Evolutionary conservation across 1,140 invertebrate species (phyloP), one percentile per base, ranked within the genome.

Genomic region (Tetragonula clypearis): DNA sequence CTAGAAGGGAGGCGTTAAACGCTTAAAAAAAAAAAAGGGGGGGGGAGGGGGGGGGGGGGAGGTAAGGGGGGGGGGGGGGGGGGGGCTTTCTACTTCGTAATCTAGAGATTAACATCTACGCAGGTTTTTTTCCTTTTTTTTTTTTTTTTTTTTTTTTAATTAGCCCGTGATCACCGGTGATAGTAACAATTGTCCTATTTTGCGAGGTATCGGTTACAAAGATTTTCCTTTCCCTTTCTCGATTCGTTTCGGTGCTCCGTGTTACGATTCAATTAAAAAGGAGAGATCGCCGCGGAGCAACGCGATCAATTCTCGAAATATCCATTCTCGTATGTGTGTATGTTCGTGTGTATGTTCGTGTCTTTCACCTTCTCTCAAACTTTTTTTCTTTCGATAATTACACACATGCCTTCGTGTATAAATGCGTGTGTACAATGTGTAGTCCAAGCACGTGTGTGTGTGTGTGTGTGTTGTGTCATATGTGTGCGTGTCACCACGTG

Each of bases 161-260:
- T 77, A 84, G 68, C 76, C 87, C 77, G 84, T 86, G 84, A 75
- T 80, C 71, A 74, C 62, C 84, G 58, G 79, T 8, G 41, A 71
- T 83, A 78, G 62, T 83, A 77, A 60, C 85, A 91, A 89, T 91
- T 91, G 83, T 89, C 87, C 79, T 88, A 88, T 88, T 91, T 89
- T 91, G 90, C 90, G 90, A 91, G 90, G 90, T 91, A 91, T 91
- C 74, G 87, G 81, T 91, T 91, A 86, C 65, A 72, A 86, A 86
- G 62, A 3, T 75, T 15, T 76, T 1, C n/a, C 26, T 68, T 21
- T 30, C 6, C 17, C 9, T 68, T 3, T 26, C 15, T 26, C 35
- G 23, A 49, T 26, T n/a, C 56, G 56, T 62, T 60, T 71, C 66
- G 79, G 53, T 65, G 35, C 79, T 71, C 41, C 66, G 73, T 30